Conservation (phyloP, 1,140 invertebrate species). For the Coelopa frigida region DNA sequence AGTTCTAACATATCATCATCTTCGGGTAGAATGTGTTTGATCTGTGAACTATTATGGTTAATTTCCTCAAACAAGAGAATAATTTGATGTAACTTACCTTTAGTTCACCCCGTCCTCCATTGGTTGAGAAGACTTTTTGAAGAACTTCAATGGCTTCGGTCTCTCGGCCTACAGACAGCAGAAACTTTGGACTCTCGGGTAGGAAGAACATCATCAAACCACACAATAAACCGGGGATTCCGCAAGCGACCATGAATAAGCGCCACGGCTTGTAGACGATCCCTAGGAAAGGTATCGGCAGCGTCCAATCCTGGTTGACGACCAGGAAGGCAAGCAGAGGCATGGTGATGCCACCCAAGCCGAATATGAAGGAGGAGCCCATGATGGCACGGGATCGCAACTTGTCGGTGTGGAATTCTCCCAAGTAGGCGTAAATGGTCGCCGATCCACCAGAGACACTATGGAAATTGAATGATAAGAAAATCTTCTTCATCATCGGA, state of each 20-base stretch:
- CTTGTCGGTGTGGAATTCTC: conserved; percentile 19
- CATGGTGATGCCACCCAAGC: conserved; percentile 17
- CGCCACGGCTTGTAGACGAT: conserved; percentile 22
- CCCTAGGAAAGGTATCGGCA: conserved; percentile 14
- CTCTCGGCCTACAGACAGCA: conserved; percentile 52
- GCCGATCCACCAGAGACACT: conserved; percentile 20
- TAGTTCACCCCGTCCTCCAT: conserved; percentile 46
- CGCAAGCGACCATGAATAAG: conserved; percentile 20
- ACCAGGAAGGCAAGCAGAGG: conserved; percentile 17
- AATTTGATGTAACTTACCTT: conserved; percentile 1
- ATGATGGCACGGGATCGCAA: conserved; percentile 18
- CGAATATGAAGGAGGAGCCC: conserved; percentile 23
- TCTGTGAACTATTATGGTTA: background rate
- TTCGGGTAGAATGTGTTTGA: conserved; percentile 12
- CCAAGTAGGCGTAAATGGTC: conserved; percentile 20
- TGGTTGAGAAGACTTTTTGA: conserved; percentile 51
- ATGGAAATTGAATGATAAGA: background rate
- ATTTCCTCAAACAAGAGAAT: background rate
- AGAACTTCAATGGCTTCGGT: conserved; percentile 54
- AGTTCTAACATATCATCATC: conserved; percentile 5
- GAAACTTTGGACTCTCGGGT: conserved; percentile 69
- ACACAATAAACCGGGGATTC: conserved; percentile 14
- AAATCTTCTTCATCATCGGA: background rate
- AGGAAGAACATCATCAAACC: conserved; percentile 47
- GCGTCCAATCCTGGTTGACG: conserved; percentile 19